Base-by-base conservation (phyloP, 53 echinoderm and acorn worm species). In the Stichopus horrens region DNA sequence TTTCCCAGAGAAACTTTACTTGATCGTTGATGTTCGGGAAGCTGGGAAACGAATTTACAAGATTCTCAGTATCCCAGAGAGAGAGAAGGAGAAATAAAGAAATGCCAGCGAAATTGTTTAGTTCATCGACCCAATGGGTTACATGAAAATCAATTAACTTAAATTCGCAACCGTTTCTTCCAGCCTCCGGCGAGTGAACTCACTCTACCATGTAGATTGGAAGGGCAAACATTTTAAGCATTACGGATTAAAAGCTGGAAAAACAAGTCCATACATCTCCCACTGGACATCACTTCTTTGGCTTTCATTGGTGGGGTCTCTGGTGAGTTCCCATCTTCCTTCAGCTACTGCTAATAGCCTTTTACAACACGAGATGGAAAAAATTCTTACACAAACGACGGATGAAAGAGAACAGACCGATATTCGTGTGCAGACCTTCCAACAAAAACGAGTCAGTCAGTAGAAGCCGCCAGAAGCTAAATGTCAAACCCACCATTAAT, bases 151-250 rank as follows among this genome's bases (percentile, higher is more conserved):
- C 81, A 81, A 81, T 81, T 81, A 81, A 58, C 19, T 58, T 56
- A 81, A 52, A 56, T 57, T 9, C 8, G n/a, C 56, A 20, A 81
- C 81, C 81, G 58, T 57, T 81, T 71, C 19, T 21, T 79, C 37
- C 37, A 6, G 57, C 81, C 81, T 58, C 56, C 20, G 81, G 81
- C 56, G 58, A 81, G 57, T 81, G 81, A 81, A 81, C 81, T 81
- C 81, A 81, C 81, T 58, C 57, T 57, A 81, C 81, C 81, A 81
- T 81, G 81, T 81, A 81, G 19, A 81, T 81, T 81, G 81, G 20
- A 81, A 81, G 81, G 81, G 81, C 81, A 81, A 81, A 81, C 81
- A 81, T 81, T 81, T 81, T 81, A 81, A 81, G 81, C 81, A 81
- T 81, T 81, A 23, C 81, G 81, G 81, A 56, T 56, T 81, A 81